Evolutionary conservation across 2,797 vertebrate genomes (phyloP), one percentile per base, ranked within the genome.

Genomic region (Anomalospiza imberbis): DNA sequence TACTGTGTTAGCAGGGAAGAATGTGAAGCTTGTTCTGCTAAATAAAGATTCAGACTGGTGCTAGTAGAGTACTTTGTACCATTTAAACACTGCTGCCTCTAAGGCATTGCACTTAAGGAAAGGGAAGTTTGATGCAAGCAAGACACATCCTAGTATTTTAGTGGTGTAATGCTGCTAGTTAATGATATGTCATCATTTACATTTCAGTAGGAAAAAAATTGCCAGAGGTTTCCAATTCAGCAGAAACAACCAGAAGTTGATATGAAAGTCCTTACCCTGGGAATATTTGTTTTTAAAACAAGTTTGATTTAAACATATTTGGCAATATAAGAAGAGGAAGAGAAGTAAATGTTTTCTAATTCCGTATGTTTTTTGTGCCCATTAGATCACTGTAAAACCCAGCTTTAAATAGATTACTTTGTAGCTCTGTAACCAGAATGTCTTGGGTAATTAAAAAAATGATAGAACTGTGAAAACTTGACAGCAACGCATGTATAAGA

Each of bases 271-370:
- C 60, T 88, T 84, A 96, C 79, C 88, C 85, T 94, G 95, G 91
- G 93, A 96, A 88, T 96, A 94, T 95, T 96, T 96, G 89, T 92
- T 95, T 96, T 94, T 93, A 83, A 93, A 92, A 88, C 51, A 89
- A 93, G 76, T 70, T 88, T 81, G 66, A 91, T 94, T 93, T 93
- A 93, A 94, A 62, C 77, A 14, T 77, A 91, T 86, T 96, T 95
- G 89, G 82, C 51, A 66, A 79, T 92, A 47, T 86, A 73, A 91
- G 80, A 84, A 86, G 74, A 63, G 92, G 85, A 93, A 96, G 79
- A 88, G 82, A 96, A 95, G 70, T 72, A 92, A 94, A 96, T 84
- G 79, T 77, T 95, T 95, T 77, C 87, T 95, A 89, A 95, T 97
- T 96, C 76, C n/a, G 7, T 89, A 84, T 79, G 89, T 73, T 78